Evolutionary conservation across 2,797 vertebrate species (phyloP).

Genomic region (Gadopsis marmoratus): DNA sequence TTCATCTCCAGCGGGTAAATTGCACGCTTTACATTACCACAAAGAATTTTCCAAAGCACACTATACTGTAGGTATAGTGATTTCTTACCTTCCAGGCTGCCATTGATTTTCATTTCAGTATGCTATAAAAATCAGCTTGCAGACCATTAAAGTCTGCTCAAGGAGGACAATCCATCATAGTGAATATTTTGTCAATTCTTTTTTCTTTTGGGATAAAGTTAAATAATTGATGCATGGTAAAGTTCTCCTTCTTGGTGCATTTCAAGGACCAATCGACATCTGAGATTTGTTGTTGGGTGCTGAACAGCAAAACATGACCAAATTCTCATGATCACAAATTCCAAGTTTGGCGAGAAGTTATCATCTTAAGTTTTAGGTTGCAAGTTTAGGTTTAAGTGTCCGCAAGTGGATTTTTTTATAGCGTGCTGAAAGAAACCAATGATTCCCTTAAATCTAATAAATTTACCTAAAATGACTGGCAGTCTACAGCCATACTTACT

Average conservation of each 20-base stretch:
- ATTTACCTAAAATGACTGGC: neutral
- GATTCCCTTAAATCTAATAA: neutral
- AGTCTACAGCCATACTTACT: neutral
- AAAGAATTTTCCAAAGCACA: slow-evolving; percentile 32
- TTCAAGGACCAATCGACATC: neutral
- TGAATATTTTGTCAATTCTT: slow-evolving; percentile 31
- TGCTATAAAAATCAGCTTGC: slow-evolving; percentile 37
- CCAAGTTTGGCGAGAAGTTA: too few relatives aligned
- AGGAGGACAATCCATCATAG: slow-evolving; percentile 48
- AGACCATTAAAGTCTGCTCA: slow-evolving; percentile 26
- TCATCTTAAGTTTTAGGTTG: too few relatives aligned
- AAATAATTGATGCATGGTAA: slow-evolving; percentile 3
- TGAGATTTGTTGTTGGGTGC: neutral
- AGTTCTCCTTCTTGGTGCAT: neutral
- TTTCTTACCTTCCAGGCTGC: slow-evolving; percentile 15
- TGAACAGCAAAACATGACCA: neutral
- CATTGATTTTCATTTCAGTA: slow-evolving; percentile 52
- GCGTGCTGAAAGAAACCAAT: neutral
- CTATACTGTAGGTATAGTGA: slow-evolving; percentile 19
- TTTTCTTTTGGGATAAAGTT: slow-evolving; percentile 10
- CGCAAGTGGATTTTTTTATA: neutral
- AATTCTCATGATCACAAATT: too few relatives aligned
- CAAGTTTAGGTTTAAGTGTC: too few relatives aligned
- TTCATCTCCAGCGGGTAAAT: neutral
- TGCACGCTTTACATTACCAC: slow-evolving; percentile 19